These are phyloP conservation scores for Cybosia mesomella DNA, from an alignment of 2,888 invertebrate species.

Conservation along the genomic window DNA sequence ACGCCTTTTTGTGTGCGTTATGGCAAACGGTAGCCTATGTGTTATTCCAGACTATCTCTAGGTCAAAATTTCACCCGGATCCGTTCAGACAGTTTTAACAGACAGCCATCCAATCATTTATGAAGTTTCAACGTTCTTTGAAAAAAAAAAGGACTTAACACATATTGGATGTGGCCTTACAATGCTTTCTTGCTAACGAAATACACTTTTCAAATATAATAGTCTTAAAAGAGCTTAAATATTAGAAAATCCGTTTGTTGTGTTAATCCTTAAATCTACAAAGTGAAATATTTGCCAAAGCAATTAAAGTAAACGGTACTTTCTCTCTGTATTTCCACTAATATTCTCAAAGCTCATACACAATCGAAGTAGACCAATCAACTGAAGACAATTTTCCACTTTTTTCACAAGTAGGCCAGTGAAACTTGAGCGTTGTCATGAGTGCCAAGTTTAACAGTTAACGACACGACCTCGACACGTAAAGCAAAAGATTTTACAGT, in stretches of 20 bases:
- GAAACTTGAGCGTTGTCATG: constrained; percentile 29
- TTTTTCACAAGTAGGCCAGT: constrained; percentile 66
- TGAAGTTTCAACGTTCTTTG: too few relatives aligned
- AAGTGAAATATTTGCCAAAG: constrained; percentile 16
- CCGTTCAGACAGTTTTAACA: too few relatives aligned
- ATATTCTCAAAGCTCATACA: constrained; percentile 30
- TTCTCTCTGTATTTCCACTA: constrained; percentile 18
- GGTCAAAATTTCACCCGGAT: too few relatives aligned
- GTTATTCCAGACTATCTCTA: too few relatives aligned
- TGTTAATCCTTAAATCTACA: constrained; percentile 13
- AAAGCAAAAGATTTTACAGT: background rate
- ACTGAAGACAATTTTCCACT: constrained; percentile 55
- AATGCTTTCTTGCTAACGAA: background rate
- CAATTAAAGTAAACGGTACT: constrained; percentile 17
- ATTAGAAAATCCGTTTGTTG: constrained; percentile 10
- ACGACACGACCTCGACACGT: constrained; percentile 22
- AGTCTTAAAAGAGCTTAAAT: constrained; percentile 8
- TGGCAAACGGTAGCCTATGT: too few relatives aligned
- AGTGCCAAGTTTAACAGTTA: constrained; percentile 11
- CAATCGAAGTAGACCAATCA: constrained; percentile 28
- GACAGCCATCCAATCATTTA: background rate
- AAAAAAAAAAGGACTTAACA: too few relatives aligned
- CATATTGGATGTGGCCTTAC: too few relatives aligned
- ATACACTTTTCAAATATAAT: background rate
- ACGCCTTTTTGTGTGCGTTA: too few relatives aligned